Evolutionary conservation across 2,113 vertebrate genomes (phyloP), one percentile per base, ranked within the genome.

Genomic region (Silurus meridionalis): DNA sequence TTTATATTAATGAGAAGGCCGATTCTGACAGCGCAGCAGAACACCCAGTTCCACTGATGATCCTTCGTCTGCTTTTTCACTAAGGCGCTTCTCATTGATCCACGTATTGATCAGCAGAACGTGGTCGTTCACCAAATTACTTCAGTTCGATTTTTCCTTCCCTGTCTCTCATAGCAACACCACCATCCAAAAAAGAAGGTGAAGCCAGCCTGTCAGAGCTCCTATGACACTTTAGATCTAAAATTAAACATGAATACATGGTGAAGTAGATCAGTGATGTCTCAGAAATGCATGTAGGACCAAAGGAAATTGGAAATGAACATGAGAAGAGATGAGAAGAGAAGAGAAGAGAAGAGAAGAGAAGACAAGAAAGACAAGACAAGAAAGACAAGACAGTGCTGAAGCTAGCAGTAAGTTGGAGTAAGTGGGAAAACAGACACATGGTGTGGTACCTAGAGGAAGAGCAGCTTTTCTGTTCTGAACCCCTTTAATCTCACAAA

Each of bases 61-160:
- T 90, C 74, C 78, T 80, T 75, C 53, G 50, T 69, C 58, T 82
- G 78, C 88, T 14, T 82, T 85, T 85, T 85, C 66, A 77, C 88
- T 61, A 84, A 87, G 74, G 83, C 8, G 81, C 86, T 84, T 67
- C 74, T 53, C 89, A 89, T 90, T 86, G 92, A 93, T 88, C 78
- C 86, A 89, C 58, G 88, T 90, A 87, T 80, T 87, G 89, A 91
- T 86, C 60, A 87, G 81, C 85, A 61, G 74, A 74, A 87, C 67
- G 84, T n/a, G 83, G 83, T 90, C 87, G 89, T 90, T 90, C 88
- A 87, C 85, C 57, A 91, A 92, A 91, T 91, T 87, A 88, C 89
- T 91, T 91, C 86, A 83, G 57, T 87, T 89, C 88, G 87, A 83
- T 85, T 61, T 85, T 85, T 58, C 19, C 19, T 69, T 72, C 71